A percentile compares a stretch with the other conserved stretches of the same genome.
Evolutionary conservation across 2,113 vertebrate genomes (phyloP).

Genomic region (Globicephala melas): DNA sequence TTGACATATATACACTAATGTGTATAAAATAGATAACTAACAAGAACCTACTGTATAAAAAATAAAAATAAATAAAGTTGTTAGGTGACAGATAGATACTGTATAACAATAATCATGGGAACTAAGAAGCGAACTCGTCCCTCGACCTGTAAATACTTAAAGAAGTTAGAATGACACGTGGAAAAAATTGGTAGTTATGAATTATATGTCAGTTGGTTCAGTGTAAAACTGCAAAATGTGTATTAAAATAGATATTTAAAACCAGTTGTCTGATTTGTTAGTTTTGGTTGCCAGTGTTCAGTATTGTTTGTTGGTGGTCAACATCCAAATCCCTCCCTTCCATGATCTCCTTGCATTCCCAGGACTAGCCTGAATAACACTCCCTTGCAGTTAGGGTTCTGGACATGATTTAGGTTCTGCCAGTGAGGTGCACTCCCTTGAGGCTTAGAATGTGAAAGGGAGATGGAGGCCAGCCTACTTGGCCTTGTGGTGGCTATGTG

Average conservation of each 20-base stretch:
- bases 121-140: not conserved
- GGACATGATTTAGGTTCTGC: not conserved
- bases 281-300: not conserved
- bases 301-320: not conserved
- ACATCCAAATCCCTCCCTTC: not conserved
- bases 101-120: not conserved
- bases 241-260: not conserved
- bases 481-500: not conserved
- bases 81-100: not conserved
- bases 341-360: not conserved
- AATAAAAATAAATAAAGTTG: not conserved
- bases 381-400: not conserved
- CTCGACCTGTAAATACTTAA: not conserved
- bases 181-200: not conserved
- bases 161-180: not conserved
- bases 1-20: too few relatives aligned
- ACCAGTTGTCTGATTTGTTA: not conserved
- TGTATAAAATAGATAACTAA: too few relatives aligned
- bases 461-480: not conserved
- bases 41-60: too few relatives aligned
- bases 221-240: not conserved
- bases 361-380: not conserved
- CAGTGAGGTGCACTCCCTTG: not conserved
- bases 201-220: not conserved
- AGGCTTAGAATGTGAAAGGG: not conserved